A percentile compares a stretch with the other conserved stretches of the same genome.
Evolutionary conservation across 2,888 invertebrate species (phyloP).

Genomic region (Tryphoninae sp.): DNA sequence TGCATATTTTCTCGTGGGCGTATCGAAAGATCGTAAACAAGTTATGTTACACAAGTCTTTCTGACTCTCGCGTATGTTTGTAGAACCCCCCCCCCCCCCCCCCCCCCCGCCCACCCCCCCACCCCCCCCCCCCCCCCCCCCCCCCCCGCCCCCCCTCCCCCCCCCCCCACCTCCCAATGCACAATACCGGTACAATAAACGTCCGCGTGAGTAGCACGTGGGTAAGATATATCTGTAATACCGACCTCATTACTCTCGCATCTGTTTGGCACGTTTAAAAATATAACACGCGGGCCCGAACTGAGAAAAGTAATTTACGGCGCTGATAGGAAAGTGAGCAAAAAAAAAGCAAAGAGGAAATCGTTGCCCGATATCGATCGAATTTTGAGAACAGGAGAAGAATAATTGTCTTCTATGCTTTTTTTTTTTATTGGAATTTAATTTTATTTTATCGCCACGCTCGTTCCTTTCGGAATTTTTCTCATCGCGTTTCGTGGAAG

Average conservation of each 20-base stretch:
- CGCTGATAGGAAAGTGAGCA: neutral
- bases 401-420: no score
- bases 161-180: no score
- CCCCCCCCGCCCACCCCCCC: no score
- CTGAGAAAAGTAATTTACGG: neutral
- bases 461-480: no score
- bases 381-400: no score
- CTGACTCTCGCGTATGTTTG: conserved; percentile 16
- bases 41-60: conserved; percentile 44
- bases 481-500: neutral
- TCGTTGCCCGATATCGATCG: no score
- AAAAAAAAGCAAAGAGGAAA: neutral
- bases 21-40: conserved; percentile 51
- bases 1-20: conserved; percentile 34
- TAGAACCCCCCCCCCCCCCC: neutral
- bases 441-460: no score
- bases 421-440: no score
- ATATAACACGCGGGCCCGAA: neutral
- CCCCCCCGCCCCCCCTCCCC: no score
- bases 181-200: conserved; percentile 33
- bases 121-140: no score
- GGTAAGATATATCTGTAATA: conserved; percentile 19
- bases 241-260: conserved; percentile 21
- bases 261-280: conserved; percentile 11
- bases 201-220: conserved; percentile 37